phyloP scores from a whole-genome alignment of 2,888 invertebrate species.

The Xylocampa areola region DNA sequence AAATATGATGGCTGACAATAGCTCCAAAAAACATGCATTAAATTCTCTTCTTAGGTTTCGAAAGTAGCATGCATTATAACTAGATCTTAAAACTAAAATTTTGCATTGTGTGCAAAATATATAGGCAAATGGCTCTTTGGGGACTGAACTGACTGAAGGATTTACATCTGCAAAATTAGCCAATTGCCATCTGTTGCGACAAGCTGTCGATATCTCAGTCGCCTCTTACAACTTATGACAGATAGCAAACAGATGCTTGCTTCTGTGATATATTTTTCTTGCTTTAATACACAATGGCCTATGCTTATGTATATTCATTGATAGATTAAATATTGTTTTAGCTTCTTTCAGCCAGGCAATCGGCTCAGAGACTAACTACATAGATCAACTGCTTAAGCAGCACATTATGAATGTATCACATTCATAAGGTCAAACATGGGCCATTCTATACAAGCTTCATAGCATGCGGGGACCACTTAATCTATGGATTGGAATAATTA shows the following conservation, averaged over 20 bases:
- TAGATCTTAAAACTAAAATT: slow-evolving; percentile 42
- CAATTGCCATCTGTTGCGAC: slow-evolving; percentile 25
- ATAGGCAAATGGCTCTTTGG: slow-evolving; percentile 37
- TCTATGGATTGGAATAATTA: slow-evolving; percentile 49
- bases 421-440: slow-evolving; percentile 22
- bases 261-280: slow-evolving; percentile 19
- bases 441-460: slow-evolving; percentile 28
- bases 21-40: slow-evolving; percentile 20
- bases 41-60: slow-evolving; percentile 3
- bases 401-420: not conserved
- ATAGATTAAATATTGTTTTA: too few relatives aligned
- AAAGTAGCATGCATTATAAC: slow-evolving; percentile 35
- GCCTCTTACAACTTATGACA: slow-evolving; percentile 8
- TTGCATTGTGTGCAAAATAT: slow-evolving; percentile 37
- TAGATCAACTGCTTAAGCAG: not conserved
- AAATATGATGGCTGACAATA: slow-evolving; percentile 1
- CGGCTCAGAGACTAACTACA: not conserved
- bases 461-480: slow-evolving; percentile 45
- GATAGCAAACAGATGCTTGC: slow-evolving; percentile 25
- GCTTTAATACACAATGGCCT: slow-evolving; percentile 42
- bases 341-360: too few relatives aligned
- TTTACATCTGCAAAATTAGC: slow-evolving; percentile 7
- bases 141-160: slow-evolving; percentile 20
- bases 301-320: slow-evolving; percentile 36
- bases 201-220: not conserved